Evolutionary conservation across 2,888 invertebrate genomes (phyloP).

Genomic region (Ferrisia virgata): DNA sequence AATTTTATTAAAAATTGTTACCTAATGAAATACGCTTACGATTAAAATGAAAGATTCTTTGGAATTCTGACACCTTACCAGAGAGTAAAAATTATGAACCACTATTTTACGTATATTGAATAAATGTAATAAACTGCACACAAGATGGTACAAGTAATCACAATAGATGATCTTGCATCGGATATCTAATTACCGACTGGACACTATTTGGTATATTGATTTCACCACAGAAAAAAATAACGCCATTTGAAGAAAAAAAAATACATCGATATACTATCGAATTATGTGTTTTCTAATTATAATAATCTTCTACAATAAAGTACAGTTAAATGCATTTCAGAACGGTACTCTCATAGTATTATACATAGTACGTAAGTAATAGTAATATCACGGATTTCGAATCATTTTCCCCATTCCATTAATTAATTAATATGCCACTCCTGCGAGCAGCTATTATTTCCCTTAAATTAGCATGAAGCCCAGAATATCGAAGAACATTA

Average conservation of each 20-base stretch:
- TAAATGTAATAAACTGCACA: too few relatives aligned
- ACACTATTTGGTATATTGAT: background rate
- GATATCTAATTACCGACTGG: background rate
- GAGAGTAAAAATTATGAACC: too few relatives aligned
- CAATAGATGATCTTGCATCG: background rate
- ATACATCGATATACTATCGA: background rate
- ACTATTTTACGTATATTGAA: too few relatives aligned
- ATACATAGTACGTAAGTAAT: background rate
- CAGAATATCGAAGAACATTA: background rate
- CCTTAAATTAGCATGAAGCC: background rate
- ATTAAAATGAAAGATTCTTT: too few relatives aligned
- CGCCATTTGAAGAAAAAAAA: background rate
- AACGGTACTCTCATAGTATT: background rate
- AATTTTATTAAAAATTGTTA: too few relatives aligned
- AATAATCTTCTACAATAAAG: background rate
- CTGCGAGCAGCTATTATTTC: background rate
- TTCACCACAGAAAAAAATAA: background rate
- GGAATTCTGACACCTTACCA: too few relatives aligned
- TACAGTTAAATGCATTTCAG: background rate
- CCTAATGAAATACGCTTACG: too few relatives aligned
- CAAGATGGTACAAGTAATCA: too few relatives aligned
- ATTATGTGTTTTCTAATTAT: background rate
- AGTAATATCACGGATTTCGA: background rate
- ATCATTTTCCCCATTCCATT: background rate
- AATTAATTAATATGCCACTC: background rate